Base-by-base conservation (phyloP, 2,113 vertebrate species). In the Pelecanoides urinatrix region DNA sequence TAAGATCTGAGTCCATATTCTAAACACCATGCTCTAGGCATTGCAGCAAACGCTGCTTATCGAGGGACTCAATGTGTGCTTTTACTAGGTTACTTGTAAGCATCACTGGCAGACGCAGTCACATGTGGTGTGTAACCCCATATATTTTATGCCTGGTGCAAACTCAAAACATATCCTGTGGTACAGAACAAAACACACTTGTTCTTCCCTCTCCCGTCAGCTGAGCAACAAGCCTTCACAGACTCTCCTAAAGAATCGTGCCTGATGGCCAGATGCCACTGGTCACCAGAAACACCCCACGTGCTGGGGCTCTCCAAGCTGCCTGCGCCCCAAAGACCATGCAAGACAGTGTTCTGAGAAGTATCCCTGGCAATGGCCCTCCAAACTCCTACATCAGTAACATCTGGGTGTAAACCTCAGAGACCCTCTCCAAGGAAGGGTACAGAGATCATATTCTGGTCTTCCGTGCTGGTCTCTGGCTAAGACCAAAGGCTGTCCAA, bases 321-420 rank as follows among this genome's bases (percentile, higher is more conserved):
- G 61, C 50, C 74, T 47, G 40, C 14, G 4, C 29, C 44, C 32
- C 1, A 0, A 26, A 63, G n/a, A 20, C 14, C 3, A 2, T 6
- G 11, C 44, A 65, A 70, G 66, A 58, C 23, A 50, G 47, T 3
- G n/a, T 25, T 18, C 80, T 13, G 45, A 44, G 32, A 61, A 68
- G 3, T 6, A 16, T 10, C 29, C 14, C 45, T 66, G 75, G 36
- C 45, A 68, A n/a, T 3, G 10, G 13, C 20, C 13, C 38, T 74
- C 74, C 44, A 34, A 27, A 34, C 9, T 53, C 45, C 42, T 62
- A 4, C 10, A 3, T 26, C 34, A 44, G 0, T 4, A 45, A 38
- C 8, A 10, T 13, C 3, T 44, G 17, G 34, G 7, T 32, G 18
- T 26, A 78, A 92, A 53, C 13, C 16, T 73, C 38, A 65, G 47